phyloP scores from a whole-genome alignment of 1,140 invertebrate genomes.

The Marisa cornuarietis region DNA sequence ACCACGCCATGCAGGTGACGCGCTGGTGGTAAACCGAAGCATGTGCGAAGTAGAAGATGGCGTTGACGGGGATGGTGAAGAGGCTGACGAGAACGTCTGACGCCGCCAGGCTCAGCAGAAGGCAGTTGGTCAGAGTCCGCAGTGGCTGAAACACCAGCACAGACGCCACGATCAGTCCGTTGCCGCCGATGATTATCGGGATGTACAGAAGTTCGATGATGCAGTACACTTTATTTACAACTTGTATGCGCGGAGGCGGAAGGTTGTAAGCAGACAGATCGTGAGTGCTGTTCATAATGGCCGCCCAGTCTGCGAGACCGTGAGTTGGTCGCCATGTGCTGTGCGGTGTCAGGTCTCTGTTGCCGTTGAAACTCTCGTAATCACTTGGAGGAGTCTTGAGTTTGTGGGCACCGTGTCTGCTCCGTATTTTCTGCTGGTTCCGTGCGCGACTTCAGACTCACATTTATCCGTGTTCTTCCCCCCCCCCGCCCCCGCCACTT shows the following conservation, averaged over 20 bases:
- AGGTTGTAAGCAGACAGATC: background rate
- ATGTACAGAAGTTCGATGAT: constrained; percentile 8
- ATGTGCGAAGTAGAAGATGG: constrained; percentile 25
- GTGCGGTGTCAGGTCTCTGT: no score
- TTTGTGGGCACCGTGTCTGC: background rate
- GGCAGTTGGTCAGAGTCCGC: constrained; percentile 33
- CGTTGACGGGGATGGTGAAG: constrained; percentile 32
- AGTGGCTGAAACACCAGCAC: constrained; percentile 56
- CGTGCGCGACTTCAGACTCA: no score
- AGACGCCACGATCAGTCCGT: constrained; percentile 63
- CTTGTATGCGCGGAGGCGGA: no score
- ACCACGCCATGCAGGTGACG: constrained; percentile 32
- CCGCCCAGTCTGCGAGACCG: background rate
- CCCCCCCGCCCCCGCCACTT: no score
- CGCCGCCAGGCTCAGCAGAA: constrained; percentile 35
- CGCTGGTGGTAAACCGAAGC: constrained; percentile 19
- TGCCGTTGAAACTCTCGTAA: background rate
- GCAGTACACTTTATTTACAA: constrained; percentile 1
- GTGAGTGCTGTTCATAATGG: background rate
- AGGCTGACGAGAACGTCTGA: constrained; percentile 35
- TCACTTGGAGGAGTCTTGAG: no score
- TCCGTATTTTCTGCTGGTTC: no score
- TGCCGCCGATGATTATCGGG: constrained; percentile 52
- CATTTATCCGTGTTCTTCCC: no score
- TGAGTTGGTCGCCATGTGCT: background rate